Percentiles rank a stretch among this genome's conserved stretches.
Evolutionary conservation across 2,888 invertebrate genomes (phyloP).

Genomic region (Scotopteryx bipunctaria): DNA sequence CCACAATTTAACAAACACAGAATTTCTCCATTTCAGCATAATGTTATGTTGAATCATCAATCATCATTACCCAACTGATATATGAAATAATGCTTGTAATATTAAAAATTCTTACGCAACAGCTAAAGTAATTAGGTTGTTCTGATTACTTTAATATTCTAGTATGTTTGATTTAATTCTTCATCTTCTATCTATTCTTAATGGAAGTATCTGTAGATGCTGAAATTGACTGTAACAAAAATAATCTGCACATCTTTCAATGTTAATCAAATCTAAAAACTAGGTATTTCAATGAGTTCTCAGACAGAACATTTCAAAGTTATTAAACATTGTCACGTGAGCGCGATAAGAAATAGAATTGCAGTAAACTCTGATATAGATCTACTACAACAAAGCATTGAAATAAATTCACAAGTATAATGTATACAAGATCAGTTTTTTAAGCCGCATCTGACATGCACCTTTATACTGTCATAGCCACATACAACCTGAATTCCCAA

Average conservation of each 20-base stretch:
- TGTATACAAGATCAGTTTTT: background rate
- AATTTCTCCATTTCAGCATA: constrained; percentile 35
- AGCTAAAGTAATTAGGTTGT: constrained; percentile 8
- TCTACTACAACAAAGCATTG: background rate
- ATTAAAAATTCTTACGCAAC: constrained; percentile 15
- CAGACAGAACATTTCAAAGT: constrained; percentile 1
- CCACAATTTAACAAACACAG: constrained; percentile 29
- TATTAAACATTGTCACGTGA: constrained; percentile 2
- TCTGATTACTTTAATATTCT: constrained; percentile 6
- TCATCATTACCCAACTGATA: constrained; percentile 28
- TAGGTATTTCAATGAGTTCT: background rate
- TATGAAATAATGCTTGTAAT: constrained; percentile 23
- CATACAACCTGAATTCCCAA: background rate
- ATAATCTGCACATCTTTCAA: constrained; percentile 8
- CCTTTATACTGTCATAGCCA: background rate
- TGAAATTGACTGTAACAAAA: constrained; percentile 10
- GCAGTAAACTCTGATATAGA: background rate
- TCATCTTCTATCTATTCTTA: constrained; percentile 11
- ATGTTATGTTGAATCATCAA: constrained; percentile 26
- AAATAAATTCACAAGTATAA: background rate
- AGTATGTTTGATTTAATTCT: constrained; percentile 11
- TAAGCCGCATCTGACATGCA: no score
- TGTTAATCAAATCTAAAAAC: constrained; percentile 18
- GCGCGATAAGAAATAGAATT: constrained; percentile 9
- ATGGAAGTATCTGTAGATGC: constrained; percentile 15